Evolutionary conservation across 1,140 invertebrate genomes (phyloP), one percentile per base, ranked within the genome.

Genomic region (Aphidius ervi): DNA sequence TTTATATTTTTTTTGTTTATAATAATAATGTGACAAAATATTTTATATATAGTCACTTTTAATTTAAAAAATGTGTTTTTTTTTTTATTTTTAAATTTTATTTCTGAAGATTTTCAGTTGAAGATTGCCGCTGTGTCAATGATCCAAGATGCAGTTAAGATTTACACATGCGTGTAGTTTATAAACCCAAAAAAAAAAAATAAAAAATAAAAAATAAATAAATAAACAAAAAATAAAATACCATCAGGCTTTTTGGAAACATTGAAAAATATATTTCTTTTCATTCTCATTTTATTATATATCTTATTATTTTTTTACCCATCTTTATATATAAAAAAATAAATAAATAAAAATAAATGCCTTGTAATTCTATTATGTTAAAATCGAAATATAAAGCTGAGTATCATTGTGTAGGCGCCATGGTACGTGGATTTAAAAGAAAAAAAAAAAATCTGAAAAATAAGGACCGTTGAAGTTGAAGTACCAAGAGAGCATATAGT

Each of bases 101-200:
- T 16, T 16, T 16, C 16, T 16, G 16, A 16, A 16, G 16, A 16
- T 16, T 0, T 16, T 16, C 16, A 16, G 16, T 42, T 50, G 23
- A 45, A 58, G 57, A 58, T 58, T 58, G 20, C 10, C 31, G 23
- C 4, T 45, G 47, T 59, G 57, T 59, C 57, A 59, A 59, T 59
- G 57, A 59, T 59, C 47, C 47, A 41, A 9, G 46, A 57, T 48
- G 56, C 52, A 54, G 52, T 54, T 42, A 43, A n/a, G 39, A 42
- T 40, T 16, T 9, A 7, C 10, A 10, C 31, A 10, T 40, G 46
- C 6, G 46, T 31, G 23, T 31, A 31, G 4, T 31, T 31, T 31
- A 31, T 31, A 31, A 2, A 31, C 23, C 16, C 16, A 16, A 16
- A 16, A 16, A 16, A 16, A 16, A 16, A 16, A 16, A 16, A 16